phyloP scores from a whole-genome alignment of 2,797 vertebrate genomes.

The Echeneis naucrates region DNA sequence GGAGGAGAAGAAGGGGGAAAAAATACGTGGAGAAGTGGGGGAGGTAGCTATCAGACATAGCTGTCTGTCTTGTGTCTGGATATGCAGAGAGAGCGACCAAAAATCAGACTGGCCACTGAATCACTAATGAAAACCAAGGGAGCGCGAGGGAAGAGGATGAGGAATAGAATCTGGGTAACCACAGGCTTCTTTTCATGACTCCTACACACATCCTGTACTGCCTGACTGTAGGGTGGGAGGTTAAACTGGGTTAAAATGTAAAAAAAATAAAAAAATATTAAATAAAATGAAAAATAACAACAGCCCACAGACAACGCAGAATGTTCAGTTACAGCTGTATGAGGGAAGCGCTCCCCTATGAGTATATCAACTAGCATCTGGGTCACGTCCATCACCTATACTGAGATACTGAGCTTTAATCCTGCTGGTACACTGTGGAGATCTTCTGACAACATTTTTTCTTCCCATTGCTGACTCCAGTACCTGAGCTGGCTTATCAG shows the following conservation, averaged over 20 bases:
- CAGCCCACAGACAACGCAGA: slow-evolving; percentile 36
- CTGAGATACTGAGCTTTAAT: slow-evolving; percentile 3
- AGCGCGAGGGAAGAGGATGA: slow-evolving; percentile 43
- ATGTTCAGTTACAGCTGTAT: slow-evolving; percentile 12
- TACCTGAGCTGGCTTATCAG: too few species aligned
- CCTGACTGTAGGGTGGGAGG: slow-evolving; percentile 59
- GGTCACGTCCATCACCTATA: slow-evolving; percentile 3
- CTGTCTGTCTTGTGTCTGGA: slow-evolving; percentile 78
- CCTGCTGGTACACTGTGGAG: background rate
- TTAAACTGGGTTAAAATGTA: slow-evolving; percentile 70
- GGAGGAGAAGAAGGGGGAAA: background rate
- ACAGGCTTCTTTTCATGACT: slow-evolving; percentile 43
- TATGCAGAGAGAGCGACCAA: slow-evolving; percentile 54
- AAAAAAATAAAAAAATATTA: slow-evolving; percentile 32
- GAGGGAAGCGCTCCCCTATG: slow-evolving; percentile 15
- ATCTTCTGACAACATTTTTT: too few species aligned
- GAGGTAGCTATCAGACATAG: slow-evolving; percentile 72
- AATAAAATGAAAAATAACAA: too few species aligned
- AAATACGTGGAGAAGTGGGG: slow-evolving; percentile 27
- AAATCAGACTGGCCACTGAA: slow-evolving; percentile 61
- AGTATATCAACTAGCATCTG: slow-evolving; percentile 19
- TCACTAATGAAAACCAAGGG: slow-evolving; percentile 61
- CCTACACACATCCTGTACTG: slow-evolving; percentile 53
- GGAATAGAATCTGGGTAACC: slow-evolving; percentile 33
- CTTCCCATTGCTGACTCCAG: too few species aligned